Percentiles rank a stretch among this genome's conserved stretches.
Conservation (phyloP, 2,888 invertebrate genomes). For the Acrobasis consociella region DNA sequence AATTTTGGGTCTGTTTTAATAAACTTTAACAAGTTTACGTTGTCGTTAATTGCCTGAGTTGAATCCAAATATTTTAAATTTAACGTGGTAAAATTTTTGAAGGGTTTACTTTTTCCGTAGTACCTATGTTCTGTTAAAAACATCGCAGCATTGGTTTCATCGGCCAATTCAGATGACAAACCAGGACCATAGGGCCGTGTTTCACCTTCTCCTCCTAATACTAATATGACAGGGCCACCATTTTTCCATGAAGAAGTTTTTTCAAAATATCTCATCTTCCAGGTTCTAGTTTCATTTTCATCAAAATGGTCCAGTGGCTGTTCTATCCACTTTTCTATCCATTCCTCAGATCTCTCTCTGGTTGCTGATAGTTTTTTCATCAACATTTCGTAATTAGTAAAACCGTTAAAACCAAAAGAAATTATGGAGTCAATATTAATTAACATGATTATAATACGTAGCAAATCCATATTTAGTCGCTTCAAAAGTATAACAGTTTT, state of each 20-base stretch:
- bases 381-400: neutral
- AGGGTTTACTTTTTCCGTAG: slow-evolving; percentile 20
- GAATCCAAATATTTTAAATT: slow-evolving; percentile 11
- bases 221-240: slow-evolving; percentile 22
- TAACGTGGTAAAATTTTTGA: neutral
- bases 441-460: neutral
- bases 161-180: slow-evolving; percentile 8
- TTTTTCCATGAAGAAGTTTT: slow-evolving; percentile 6
- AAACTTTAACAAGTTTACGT: slow-evolving; percentile 22
- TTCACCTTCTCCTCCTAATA: slow-evolving; percentile 19
- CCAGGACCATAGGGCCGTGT: neutral
- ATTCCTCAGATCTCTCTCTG: neutral
- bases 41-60: slow-evolving; percentile 14
- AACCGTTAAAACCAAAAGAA: neutral
- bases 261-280: slow-evolving; percentile 28
- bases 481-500: too few relatives aligned
- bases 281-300: slow-evolving; percentile 17
- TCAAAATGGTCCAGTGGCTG: neutral
- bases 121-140: slow-evolving; percentile 27
- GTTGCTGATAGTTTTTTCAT: neutral
- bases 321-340: neutral
- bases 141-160: slow-evolving; percentile 23
- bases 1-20: slow-evolving; percentile 26
- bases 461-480: neutral
- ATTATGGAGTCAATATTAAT: neutral